Conservation (phyloP, 2,888 invertebrate species). For the Phymatocera aterrima region DNA sequence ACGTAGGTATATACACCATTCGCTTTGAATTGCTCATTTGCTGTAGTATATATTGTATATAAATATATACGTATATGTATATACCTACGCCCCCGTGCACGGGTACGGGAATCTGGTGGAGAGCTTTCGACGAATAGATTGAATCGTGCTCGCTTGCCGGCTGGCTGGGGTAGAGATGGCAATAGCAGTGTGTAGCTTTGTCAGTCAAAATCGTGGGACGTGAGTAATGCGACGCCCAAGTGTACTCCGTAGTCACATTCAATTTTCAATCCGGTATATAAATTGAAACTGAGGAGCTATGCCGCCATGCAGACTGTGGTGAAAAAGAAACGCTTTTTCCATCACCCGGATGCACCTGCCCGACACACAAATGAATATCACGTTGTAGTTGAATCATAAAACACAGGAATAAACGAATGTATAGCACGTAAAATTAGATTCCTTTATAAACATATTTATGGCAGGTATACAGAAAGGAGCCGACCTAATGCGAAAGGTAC, state of each 20-base stretch:
- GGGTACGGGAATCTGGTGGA: background rate
- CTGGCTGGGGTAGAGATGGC: background rate
- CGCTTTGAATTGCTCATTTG: constrained; percentile 21
- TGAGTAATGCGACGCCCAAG: constrained; percentile 34
- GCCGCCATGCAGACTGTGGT: no score
- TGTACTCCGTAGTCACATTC: constrained; percentile 29
- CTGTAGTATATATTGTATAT: background rate
- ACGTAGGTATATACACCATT: background rate
- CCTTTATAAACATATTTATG: no score
- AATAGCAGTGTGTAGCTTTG: constrained; percentile 14
- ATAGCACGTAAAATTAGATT: no score
- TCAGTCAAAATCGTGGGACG: constrained; percentile 20
- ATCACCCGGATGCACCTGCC: no score
- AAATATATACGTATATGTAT: background rate
- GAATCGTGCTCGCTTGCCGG: background rate
- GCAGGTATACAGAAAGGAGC: no score
- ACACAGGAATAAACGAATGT: no score
- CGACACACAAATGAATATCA: no score
- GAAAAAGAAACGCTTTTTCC: background rate
- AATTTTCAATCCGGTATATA: constrained; percentile 28
- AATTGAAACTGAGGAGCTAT: constrained; percentile 31
- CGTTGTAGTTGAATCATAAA: no score
- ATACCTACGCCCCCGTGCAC: background rate
- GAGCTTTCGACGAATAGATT: constrained; percentile 35
- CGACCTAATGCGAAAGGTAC: no score